Evolutionary conservation across 2,888 invertebrate genomes (phyloP).

Genomic region (Eumerus sabulonum): DNA sequence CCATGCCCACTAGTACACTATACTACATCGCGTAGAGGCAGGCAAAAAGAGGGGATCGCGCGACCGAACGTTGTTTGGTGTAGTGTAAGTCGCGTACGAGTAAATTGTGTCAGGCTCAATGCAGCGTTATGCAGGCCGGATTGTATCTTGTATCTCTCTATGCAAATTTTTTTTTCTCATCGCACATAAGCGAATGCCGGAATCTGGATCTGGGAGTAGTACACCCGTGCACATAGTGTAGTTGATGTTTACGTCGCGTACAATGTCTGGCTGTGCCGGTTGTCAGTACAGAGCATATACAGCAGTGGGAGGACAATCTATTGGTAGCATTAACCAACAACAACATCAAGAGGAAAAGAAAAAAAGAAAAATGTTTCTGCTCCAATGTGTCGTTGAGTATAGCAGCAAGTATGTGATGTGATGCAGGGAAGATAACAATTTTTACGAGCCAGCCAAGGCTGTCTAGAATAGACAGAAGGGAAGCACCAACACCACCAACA

Average conservation of each 20-base stretch:
- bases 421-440: conserved; percentile 59
- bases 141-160: conserved; percentile 45
- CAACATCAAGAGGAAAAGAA: background rate
- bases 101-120: conserved; percentile 40
- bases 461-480: conserved; percentile 11
- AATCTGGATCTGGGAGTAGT: conserved; percentile 4
- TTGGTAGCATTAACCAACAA: conserved; percentile 38
- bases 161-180: conserved; percentile 55
- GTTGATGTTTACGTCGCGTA: conserved; percentile 61
- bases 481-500: background rate
- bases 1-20: conserved; percentile 1
- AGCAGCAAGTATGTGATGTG: conserved; percentile 45
- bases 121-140: conserved; percentile 53
- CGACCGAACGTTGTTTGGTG: background rate
- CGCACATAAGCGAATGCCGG: no score
- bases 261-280: conserved; percentile 19
- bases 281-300: background rate
- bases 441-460: conserved; percentile 54
- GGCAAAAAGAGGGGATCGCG: no score
- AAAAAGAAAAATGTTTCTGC: conserved; percentile 42
- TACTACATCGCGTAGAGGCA: no score
- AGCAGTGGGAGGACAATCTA: conserved; percentile 43
- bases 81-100: background rate
- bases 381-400: conserved; percentile 39
- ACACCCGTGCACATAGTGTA: conserved; percentile 4